Base-by-base conservation (phyloP, 2,888 invertebrate genomes). In the Perizoma flavofasciatum region DNA sequence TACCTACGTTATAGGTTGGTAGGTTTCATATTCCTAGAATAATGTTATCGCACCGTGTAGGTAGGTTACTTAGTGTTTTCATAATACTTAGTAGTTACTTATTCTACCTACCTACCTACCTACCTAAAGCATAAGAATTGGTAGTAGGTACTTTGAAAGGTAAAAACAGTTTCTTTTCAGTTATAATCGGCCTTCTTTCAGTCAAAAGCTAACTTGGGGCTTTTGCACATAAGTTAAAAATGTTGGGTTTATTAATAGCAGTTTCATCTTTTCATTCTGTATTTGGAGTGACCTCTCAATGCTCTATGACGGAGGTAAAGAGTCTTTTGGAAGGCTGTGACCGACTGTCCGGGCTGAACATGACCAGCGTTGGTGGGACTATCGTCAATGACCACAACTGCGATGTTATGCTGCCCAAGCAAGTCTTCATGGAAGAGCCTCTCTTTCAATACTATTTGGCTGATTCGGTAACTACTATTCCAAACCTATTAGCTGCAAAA, bases 301-400 rank as follows among this genome's bases (percentile, higher is more conserved):
- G 88, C 70, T 70, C 77, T 5, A 72, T 81, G 59, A 76, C 81
- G 8, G 89, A 88, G 64, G 79, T 86, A 4, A 91, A 88, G 55
- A 85, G 75, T 66, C 72, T 91, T n/a, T 54, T 89, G 9, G 88
- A 90, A 65, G 91, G 90, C 4, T 92, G 92, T 66, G 87, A 88
- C 39, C 75, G 81, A 4, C 67, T 92, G 46, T 69, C 68, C 8
- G 92, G 91, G 0, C 65, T 92, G n/a, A 89, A 89, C 62, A 66
- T 92, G 11, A 91, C 88, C 0, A 88, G 81, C 50, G 77, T 85
- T 0, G 90, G 89, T 1, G 92, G 91, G 0, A 92, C 91, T 0
- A 83, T 91, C 32, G 82, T 92, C 5, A 86, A 91, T 56, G 91
- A 92, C 46, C 90, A 92, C 64, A 92, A 92, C 58, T 92, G 92